A percentile compares a stretch with the other conserved stretches of the same genome.
Evolutionary conservation across 2,797 vertebrate genomes (phyloP).

Genomic region (Chrysocyon brachyurus): DNA sequence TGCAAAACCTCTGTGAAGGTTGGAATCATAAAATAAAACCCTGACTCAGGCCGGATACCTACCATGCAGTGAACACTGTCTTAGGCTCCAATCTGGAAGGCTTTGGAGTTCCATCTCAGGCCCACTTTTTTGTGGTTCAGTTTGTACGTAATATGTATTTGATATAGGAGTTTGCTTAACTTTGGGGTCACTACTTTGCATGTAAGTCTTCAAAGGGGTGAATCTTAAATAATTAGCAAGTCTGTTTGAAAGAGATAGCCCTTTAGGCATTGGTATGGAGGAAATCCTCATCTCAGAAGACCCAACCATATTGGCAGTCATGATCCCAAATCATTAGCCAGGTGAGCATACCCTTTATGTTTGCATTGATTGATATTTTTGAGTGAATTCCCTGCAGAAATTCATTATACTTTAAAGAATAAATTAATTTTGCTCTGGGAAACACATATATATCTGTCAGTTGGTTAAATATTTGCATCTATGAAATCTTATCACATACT

Average conservation of each 20-base stretch:
- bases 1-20: neutral
- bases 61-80: neutral
- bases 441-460: neutral
- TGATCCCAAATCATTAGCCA: slow-evolving; percentile 1
- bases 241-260: slow-evolving; percentile 16
- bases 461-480: neutral
- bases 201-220: neutral
- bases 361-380: neutral
- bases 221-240: slow-evolving; percentile 47
- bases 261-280: neutral
- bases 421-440: slow-evolving; percentile 1
- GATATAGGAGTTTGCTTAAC: neutral
- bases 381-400: neutral
- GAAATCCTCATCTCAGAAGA: slow-evolving; percentile 38
- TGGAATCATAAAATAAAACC: slow-evolving; percentile 36
- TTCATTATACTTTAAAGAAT: slow-evolving; percentile 48
- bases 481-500: slow-evolving; percentile 47
- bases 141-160: neutral
- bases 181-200: neutral
- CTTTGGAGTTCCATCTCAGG: neutral
- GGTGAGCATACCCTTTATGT: neutral
- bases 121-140: neutral
- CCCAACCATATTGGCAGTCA: neutral
- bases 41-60: neutral
- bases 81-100: neutral